Conservation (phyloP, 1,140 invertebrate genomes). For the Oncopodura yosiiana region DNA sequence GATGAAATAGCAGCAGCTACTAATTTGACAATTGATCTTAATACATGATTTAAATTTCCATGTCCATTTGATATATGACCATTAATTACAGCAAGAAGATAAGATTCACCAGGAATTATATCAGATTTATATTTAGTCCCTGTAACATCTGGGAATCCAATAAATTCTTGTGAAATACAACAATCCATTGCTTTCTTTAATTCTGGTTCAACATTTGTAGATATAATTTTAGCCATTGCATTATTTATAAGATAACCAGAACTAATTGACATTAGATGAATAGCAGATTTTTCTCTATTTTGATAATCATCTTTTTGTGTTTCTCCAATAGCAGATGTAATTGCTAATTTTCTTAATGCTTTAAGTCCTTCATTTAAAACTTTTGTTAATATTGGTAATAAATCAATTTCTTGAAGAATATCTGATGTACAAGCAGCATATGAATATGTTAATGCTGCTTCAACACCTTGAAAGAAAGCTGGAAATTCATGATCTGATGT, state of each 20-base stretch:
- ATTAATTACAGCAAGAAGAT: slow-evolving; percentile 50
- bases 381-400: slow-evolving; percentile 6
- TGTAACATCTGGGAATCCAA: slow-evolving; percentile 18
- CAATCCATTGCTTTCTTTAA: slow-evolving; percentile 20
- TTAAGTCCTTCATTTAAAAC: slow-evolving; percentile 14
- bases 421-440: slow-evolving; percentile 5
- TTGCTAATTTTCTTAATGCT: slow-evolving; percentile 15
- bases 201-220: slow-evolving; percentile 15
- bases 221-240: slow-evolving; percentile 18
- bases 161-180: slow-evolving; percentile 15
- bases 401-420: slow-evolving; percentile 8
- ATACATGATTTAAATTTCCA: slow-evolving; percentile 21
- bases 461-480: slow-evolving; percentile 22
- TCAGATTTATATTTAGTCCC: slow-evolving; percentile 47
- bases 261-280: slow-evolving; percentile 21
- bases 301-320: slow-evolving; percentile 1
- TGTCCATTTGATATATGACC: slow-evolving; percentile 6
- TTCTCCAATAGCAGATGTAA: too few species aligned
- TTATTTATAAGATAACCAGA: slow-evolving; percentile 30
- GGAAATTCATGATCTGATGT: slow-evolving; percentile 13
- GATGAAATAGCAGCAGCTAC: slow-evolving; percentile 16
- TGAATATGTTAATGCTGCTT: slow-evolving; percentile 25
- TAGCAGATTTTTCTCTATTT: slow-evolving; percentile 15
- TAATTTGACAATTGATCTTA: slow-evolving; percentile 21
- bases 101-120: slow-evolving; percentile 71